phyloP scores from a whole-genome alignment of 2,797 vertebrate genomes.

The Catharus ustulatus region DNA sequence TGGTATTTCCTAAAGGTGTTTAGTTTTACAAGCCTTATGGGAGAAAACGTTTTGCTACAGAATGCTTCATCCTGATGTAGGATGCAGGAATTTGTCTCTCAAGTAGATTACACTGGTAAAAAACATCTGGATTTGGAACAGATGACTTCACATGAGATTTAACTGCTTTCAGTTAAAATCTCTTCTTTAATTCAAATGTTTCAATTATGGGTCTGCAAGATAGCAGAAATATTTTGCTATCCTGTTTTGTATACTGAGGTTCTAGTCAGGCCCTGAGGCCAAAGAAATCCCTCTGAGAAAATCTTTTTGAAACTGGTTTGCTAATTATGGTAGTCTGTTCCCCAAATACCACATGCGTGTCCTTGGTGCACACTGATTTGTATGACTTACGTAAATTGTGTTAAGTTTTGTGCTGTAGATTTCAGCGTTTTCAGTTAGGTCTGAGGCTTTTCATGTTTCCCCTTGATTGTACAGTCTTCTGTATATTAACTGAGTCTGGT shows the following conservation, averaged over 20 bases:
- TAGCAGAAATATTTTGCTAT: neutral
- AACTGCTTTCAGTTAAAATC: neutral
- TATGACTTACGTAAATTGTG: accelerated
- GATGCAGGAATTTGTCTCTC: neutral
- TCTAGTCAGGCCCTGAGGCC: neutral
- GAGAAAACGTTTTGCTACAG: neutral
- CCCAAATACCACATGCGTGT: neutral
- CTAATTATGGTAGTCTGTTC: neutral
- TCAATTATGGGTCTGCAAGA: neutral
- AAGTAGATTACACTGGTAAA: neutral
- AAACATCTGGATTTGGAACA: neutral
- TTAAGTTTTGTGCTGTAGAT: neutral
- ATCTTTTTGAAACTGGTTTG: neutral
- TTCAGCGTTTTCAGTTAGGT: neutral
- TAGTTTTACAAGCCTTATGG: neutral
- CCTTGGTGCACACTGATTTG: neutral
- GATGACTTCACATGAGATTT: neutral
- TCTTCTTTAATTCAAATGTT: neutral
- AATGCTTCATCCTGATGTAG: neutral
- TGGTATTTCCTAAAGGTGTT: neutral
- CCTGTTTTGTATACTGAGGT: neutral
- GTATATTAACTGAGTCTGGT: neutral
- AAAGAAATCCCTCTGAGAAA: neutral
- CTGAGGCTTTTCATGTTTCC: neutral
- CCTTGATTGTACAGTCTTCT: neutral